Evolutionary conservation across 2,888 invertebrate genomes (phyloP).

Genomic region (Orchesella flavescens): DNA sequence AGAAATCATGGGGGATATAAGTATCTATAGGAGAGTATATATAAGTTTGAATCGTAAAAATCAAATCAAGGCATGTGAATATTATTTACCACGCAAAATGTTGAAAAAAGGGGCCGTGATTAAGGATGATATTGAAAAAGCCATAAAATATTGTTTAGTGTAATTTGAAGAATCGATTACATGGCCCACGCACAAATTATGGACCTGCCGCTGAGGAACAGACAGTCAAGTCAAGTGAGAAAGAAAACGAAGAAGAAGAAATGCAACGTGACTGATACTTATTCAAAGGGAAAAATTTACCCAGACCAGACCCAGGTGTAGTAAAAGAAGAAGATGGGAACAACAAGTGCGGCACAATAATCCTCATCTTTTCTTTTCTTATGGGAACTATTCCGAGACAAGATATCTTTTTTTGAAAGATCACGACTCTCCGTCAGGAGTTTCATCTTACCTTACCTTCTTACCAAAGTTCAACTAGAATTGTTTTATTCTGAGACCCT

Average conservation of each 20-base stretch:
- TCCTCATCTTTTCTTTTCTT: not conserved
- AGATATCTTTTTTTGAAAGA: conserved; percentile 1
- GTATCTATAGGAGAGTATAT: too few relatives aligned
- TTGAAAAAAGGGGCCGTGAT: not conserved
- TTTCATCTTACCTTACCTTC: not conserved
- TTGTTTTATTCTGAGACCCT: conserved; percentile 1
- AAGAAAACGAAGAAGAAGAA: not conserved
- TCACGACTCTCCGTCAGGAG: conserved; percentile 1
- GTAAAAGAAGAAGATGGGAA: not conserved
- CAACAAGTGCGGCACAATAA: not conserved
- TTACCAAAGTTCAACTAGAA: not conserved
- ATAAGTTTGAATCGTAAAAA: too few relatives aligned
- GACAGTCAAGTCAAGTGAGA: too few relatives aligned
- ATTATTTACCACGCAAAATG: too few relatives aligned
- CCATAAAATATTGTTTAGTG: conserved; percentile 20
- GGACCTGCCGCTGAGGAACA: conserved; percentile 44
- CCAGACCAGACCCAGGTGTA: not conserved
- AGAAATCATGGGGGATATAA: too few relatives aligned
- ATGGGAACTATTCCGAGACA: not conserved
- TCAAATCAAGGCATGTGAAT: too few relatives aligned
- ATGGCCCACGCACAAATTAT: conserved; percentile 44
- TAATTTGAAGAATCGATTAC: conserved; percentile 53
- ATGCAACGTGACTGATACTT: conserved; percentile 8
- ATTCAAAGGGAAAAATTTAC: not conserved
- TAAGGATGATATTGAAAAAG: not conserved